Percentiles rank a stretch among this genome's conserved stretches.
Conservation (phyloP, 2,888 invertebrate species). For the Lycaena phlaeas region DNA sequence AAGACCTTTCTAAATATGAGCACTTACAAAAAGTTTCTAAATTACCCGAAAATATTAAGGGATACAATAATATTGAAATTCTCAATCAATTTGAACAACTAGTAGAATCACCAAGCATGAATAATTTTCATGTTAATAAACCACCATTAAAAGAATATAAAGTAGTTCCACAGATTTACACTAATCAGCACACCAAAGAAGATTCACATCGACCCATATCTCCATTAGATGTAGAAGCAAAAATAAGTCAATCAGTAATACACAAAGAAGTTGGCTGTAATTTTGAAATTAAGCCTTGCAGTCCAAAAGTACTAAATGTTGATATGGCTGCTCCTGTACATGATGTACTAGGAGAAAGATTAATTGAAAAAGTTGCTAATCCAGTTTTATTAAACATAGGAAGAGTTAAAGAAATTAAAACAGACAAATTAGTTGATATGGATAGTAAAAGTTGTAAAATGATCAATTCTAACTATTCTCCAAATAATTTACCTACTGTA, state of each 20-base stretch:
- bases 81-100: slow-evolving; percentile 64
- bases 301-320: slow-evolving; percentile 64
- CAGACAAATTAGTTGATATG: slow-evolving; percentile 15
- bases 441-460: slow-evolving; percentile 52
- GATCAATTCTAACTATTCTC: slow-evolving; percentile 38
- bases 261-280: slow-evolving; percentile 70
- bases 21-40: slow-evolving; percentile 68
- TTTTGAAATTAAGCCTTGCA: slow-evolving; percentile 68
- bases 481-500: slow-evolving; percentile 27
- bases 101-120: slow-evolving; percentile 49
- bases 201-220: slow-evolving; percentile 44
- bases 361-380: slow-evolving; percentile 61
- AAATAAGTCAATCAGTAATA: slow-evolving; percentile 69
- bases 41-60: slow-evolving; percentile 66
- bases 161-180: slow-evolving; percentile 11
- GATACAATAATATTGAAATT: slow-evolving; percentile 58
- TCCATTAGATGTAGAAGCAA: slow-evolving; percentile 66
- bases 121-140: slow-evolving; percentile 25
- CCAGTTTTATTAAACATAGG: slow-evolving; percentile 34
- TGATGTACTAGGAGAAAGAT: slow-evolving; percentile 47
- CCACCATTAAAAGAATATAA: slow-evolving; percentile 23
- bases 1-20: slow-evolving; percentile 64
- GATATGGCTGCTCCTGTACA: slow-evolving; percentile 53
- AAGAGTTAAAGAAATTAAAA: slow-evolving; percentile 30
- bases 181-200: slow-evolving; percentile 12